Evolutionary conservation across 2,113 vertebrate genomes (phyloP), one percentile per base, ranked within the genome.

Genomic region (Cryptomyrus ogoouensis): DNA sequence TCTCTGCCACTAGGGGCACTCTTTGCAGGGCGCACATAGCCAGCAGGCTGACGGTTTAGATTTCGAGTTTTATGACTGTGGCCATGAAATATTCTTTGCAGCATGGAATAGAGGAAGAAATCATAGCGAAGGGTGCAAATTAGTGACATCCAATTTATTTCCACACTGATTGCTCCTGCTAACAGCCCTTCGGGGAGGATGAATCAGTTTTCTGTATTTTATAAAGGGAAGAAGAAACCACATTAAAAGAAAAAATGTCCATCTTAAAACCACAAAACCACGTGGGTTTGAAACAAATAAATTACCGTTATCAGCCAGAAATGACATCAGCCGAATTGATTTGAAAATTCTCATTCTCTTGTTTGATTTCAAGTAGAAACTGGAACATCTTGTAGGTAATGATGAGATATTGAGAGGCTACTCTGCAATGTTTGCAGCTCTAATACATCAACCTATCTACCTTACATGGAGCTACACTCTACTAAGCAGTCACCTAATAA

Each of bases 151-250:
- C 88, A 90, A 90, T 89, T 74, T 12, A 74, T 12, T 89, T 88
- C 53, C 3, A 77, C 12, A 66, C 39, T 89, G 89, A 87, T 91
- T 84, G 90, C 89, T 91, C 91, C 88, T n/a, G 7, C 90, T 84
- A 90, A 91, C 89, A 88, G 89, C 88, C 9, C 77, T 91, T 92
- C 52, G 83, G 91, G 90, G 90, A 92, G 89, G 89, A 88, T 49
- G 56, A 52, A 44, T 87, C 46, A 88, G 89, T 84, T 80, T 35
- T 21, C n/a, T 9, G 24, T 13, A 86, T 50, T 27, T 47, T 86
- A 49, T 27, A 50, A 31, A 86, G n/a, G 46, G 3, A 31, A n/a
- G 52, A 31, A 12, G 15, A 58, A 56, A 7, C 2, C 19, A 2
- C 17, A 39, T 42, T 35, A 80, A 80, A 80, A 39, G 17, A 42